Conservation (phyloP, 2,888 invertebrate genomes). For the Merodon equestris region DNA sequence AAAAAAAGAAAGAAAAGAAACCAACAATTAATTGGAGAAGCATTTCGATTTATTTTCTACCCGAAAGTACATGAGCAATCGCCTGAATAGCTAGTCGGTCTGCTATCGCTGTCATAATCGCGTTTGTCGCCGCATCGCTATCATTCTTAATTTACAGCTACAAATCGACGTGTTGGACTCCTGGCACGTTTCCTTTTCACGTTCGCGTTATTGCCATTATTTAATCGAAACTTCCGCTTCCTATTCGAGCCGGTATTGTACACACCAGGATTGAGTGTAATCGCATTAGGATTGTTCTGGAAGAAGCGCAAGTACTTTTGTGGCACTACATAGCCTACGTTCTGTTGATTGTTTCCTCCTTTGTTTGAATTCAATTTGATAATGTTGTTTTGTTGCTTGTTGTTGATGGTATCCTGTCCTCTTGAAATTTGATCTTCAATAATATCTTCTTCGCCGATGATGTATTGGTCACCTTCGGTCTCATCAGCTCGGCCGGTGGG, state of each 20-base stretch:
- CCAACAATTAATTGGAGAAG: too few species aligned
- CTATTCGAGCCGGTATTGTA: constrained; percentile 38
- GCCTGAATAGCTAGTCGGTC: too few species aligned
- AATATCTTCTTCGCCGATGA: constrained; percentile 69
- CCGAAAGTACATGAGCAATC: too few species aligned
- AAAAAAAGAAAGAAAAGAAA: too few species aligned
- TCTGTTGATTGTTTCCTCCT: constrained; percentile 70
- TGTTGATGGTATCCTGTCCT: constrained; percentile 70
- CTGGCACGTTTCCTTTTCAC: constrained; percentile 50
- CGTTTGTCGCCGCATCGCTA: too few species aligned
- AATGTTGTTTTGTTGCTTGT: constrained; percentile 73
- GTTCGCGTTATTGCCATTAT: constrained; percentile 58
- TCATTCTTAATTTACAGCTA: constrained; percentile 29
- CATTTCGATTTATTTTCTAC: too few species aligned
- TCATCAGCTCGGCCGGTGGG: constrained; percentile 54
- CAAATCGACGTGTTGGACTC: constrained; percentile 31
- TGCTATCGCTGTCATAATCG: too few species aligned
- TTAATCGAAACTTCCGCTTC: constrained; percentile 71
- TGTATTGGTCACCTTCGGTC: constrained; percentile 55
- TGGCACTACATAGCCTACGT: constrained; percentile 74
- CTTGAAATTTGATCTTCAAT: constrained; percentile 71
- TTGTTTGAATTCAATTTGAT: constrained; percentile 70
- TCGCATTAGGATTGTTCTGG: constrained; percentile 73
- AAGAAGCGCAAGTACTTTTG: constrained; percentile 74
- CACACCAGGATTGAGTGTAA: constrained; percentile 31